Conservation (phyloP, 2,888 invertebrate genomes). For the Arctia plantaginis region DNA sequence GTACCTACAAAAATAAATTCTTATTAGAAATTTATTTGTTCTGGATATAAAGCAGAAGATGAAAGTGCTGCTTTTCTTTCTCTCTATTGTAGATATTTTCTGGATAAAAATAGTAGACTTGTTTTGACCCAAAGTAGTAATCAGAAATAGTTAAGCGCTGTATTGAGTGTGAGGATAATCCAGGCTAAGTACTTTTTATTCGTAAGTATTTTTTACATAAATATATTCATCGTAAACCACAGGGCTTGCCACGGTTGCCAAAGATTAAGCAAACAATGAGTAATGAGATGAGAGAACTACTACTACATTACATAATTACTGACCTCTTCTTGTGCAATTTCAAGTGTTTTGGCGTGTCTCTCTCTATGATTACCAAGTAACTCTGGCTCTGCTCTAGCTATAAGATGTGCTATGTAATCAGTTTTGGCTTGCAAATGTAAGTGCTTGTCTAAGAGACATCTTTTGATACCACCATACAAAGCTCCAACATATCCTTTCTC, state of each 20-base stretch:
- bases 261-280: background rate
- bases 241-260: no score
- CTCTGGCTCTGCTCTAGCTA: conserved; percentile 96
- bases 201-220: no score
- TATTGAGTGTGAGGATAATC: no score
- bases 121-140: no score
- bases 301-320: conserved; percentile 19
- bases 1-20: conserved; percentile 83
- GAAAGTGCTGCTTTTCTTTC: background rate
- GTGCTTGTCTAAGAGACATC: conserved; percentile 94
- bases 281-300: background rate
- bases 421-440: conserved; percentile 95
- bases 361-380: conserved; percentile 95
- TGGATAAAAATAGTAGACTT: no score
- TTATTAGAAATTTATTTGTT: background rate
- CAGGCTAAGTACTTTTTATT: no score
- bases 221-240: no score
- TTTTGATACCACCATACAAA: conserved; percentile 94
- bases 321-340: conserved; percentile 97
- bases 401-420: conserved; percentile 95
- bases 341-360: conserved; percentile 97
- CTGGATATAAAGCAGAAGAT: background rate
- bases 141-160: no score
- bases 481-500: conserved; percentile 96
- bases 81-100: no score